Base-by-base conservation (phyloP, 2,797 vertebrate species). In the Dermochelys coriacea region DNA sequence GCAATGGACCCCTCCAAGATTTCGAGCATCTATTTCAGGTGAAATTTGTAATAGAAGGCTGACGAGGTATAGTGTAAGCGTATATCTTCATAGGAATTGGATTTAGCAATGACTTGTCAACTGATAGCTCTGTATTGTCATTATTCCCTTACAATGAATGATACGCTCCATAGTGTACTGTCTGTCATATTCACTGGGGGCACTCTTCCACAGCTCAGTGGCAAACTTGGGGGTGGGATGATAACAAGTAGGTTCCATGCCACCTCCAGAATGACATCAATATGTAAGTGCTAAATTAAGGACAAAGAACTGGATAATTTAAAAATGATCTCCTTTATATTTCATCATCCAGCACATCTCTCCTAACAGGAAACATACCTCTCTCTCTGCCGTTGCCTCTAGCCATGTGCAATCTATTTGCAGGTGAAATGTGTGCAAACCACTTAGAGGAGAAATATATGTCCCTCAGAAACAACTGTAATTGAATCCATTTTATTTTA, bases 381-480 rank as follows among this genome's bases (percentile, higher is more conserved):
- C 85, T 27, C 85, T 9, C 79, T 95, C 59, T 86, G 75, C 19
- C n/a, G 6, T n/a, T 50, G 23, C 19, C 74, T 80, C 29, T 52
- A 68, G 83, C n/a, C 23, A 45, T 6, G 18, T 25, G 45, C 50
- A 25, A 37, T 41, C n/a, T 41, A 41, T 10, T 41, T 89, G 52
- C 49, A 93, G 52, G 80, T 91, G 47, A 83, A 91, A 96, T 64
- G 15, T 59, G 57, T 23, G 64, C 37, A 61, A 31, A 80, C 84
- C 27, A 94, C 23, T 82, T 86, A 88, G 54, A 15, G 79, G 78
- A 75, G 93, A 87, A 95, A 94, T 31, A 41, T 61, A 61, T 61
- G 59, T 61, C 15, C 59, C 59, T 23, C 68, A 88, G 87, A 94
- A 55, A 55, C 41, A 81, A 27, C 84, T 87, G 47, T 68, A 96